A percentile compares a stretch with the other conserved stretches of the same genome.
phyloP scores from a whole-genome alignment of 2,797 vertebrate genomes.

The Parauchenoglanis punctatus region DNA sequence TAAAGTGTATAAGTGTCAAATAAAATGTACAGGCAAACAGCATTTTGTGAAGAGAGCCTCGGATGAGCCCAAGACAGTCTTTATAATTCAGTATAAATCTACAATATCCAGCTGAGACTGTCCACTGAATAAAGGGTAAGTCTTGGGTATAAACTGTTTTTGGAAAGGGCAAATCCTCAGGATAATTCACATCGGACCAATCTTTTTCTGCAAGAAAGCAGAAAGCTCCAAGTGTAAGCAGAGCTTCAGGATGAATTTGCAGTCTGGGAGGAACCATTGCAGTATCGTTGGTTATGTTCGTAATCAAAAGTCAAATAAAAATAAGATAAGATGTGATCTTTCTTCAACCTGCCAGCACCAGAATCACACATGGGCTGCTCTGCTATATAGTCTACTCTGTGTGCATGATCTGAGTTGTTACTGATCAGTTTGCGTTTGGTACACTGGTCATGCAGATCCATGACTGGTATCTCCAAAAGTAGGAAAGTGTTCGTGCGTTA shows the following conservation, averaged over 20 bases:
- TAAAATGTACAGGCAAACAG: neutral
- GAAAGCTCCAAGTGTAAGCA: neutral
- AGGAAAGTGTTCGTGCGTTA: neutral
- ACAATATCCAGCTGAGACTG: neutral
- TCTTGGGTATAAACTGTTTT: neutral
- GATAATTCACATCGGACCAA: neutral
- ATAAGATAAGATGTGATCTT: neutral
- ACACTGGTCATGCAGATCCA: neutral
- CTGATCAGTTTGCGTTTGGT: neutral
- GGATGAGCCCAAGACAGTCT: too few relatives aligned
- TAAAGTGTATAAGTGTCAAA: neutral
- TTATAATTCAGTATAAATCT: neutral
- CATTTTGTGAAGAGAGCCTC: neutral
- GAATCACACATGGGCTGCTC: neutral
- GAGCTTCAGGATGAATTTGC: neutral
- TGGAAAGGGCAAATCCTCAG: neutral
- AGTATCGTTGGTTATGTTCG: neutral
- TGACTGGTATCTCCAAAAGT: neutral
- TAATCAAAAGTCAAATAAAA: neutral
- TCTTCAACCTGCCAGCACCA: too few relatives aligned
- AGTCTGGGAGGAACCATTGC: neutral
- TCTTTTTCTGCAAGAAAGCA: neutral
- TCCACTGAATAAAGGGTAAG: neutral
- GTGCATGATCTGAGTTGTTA: neutral
- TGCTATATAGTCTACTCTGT: neutral